Conservation (phyloP, 2,888 invertebrate species). For the Iphiclides podalirius region DNA sequence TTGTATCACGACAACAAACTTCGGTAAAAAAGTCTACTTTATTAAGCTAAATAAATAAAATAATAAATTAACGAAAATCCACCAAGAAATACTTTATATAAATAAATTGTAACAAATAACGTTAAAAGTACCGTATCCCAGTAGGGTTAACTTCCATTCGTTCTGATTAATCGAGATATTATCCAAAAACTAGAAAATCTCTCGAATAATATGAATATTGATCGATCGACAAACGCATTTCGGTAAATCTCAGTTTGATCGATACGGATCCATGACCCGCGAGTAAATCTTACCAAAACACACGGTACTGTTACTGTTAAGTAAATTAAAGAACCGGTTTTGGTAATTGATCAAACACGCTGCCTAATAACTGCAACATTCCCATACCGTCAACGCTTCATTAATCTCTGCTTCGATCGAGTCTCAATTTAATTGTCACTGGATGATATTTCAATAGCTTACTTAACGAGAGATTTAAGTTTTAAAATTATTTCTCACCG, state of each 20-base stretch:
- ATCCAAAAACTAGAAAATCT: background rate
- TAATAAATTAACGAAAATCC: no score
- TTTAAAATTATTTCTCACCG: no score
- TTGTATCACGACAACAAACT: no score
- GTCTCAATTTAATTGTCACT: conserved; percentile 12
- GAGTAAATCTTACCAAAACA: conserved; percentile 25
- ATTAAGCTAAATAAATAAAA: no score
- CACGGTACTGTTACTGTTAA: conserved; percentile 27
- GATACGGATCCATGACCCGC: conserved; percentile 16
- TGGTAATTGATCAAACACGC: conserved; percentile 37
- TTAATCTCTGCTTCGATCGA: conserved; percentile 34
- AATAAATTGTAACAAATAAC: background rate
- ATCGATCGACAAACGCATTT: background rate
- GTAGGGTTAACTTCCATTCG: background rate
- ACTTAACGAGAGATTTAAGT: no score
- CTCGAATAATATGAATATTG: background rate
- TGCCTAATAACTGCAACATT: conserved; percentile 52
- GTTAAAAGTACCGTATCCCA: background rate
- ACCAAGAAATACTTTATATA: no score
- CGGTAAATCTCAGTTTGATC: conserved; percentile 2
- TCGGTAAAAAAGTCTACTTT: no score
- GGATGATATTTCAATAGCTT: background rate
- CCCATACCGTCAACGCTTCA: conserved; percentile 42
- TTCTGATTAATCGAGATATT: background rate
- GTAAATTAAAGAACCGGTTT: conserved; percentile 33